Percentiles rank a stretch among this genome's conserved stretches.
Conservation (phyloP, 1,140 invertebrate genomes). For the Pseudomyrmex pallidus region DNA sequence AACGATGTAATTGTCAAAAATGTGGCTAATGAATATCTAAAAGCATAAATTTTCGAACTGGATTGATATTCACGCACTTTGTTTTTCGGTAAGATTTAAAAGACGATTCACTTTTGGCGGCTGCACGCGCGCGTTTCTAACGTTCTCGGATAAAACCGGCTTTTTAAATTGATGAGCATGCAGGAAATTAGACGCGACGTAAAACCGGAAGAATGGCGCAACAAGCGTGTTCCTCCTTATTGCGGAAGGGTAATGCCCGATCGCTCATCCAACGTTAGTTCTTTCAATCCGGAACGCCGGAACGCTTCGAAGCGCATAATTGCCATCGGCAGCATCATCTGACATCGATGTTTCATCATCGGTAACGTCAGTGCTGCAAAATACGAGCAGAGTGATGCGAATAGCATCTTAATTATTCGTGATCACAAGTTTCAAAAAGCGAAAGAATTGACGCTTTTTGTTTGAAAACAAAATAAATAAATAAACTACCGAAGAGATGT, state of each 20-base stretch:
- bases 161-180: conserved; percentile 56
- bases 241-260: conserved; percentile 61
- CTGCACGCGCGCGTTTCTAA: neutral
- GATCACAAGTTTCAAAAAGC: no score
- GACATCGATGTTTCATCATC: conserved; percentile 33
- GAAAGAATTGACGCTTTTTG: neutral
- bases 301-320: conserved; percentile 36
- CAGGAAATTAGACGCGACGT: conserved; percentile 59
- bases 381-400: neutral
- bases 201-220: conserved; percentile 62
- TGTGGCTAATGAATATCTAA: no score
- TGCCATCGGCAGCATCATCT: conserved; percentile 22
- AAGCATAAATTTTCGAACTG: neutral
- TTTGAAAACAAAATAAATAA: neutral
- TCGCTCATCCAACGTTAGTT: conserved; percentile 50
- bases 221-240: conserved; percentile 56
- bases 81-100: neutral
- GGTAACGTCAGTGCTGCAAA: conserved; percentile 25
- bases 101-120: neutral
- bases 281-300: conserved; percentile 35
- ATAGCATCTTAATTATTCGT: neutral
- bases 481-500: neutral
- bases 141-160: conserved; percentile 3
- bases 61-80: no score
- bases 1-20: neutral